Evolutionary conservation across 2,797 vertebrate species (phyloP).

Genomic region (Enteromius afrohamiltoni): DNA sequence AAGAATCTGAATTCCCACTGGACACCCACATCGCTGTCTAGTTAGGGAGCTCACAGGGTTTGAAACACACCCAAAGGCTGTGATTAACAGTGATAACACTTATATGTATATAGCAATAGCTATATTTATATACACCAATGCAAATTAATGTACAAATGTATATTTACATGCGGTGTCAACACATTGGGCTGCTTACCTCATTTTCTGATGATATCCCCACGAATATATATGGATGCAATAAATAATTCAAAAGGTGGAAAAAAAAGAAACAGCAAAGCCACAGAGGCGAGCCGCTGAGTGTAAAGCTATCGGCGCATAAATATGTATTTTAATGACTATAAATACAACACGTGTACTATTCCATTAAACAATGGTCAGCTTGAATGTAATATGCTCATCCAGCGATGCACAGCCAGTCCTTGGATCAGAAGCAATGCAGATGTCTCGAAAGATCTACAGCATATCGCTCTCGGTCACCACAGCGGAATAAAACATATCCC

Average conservation of each 20-base stretch:
- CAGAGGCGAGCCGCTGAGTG: background rate
- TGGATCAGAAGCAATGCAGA: constrained; percentile 68
- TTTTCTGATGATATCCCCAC: constrained; percentile 70
- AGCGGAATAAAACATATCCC: constrained; percentile 68
- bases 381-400: constrained; percentile 49
- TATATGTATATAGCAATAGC: background rate
- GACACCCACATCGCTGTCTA: background rate
- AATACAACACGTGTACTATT: constrained; percentile 45
- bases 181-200: constrained; percentile 79
- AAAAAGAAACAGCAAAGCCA: constrained; percentile 16
- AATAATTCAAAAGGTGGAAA: constrained; percentile 41
- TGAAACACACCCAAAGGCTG: constrained; percentile 6
- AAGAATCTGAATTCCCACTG: background rate
- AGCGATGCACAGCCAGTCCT: constrained; percentile 60
- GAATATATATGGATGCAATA: constrained; percentile 62
- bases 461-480: constrained; percentile 70
- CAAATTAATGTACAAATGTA: background rate
- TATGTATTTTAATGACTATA: constrained; percentile 14
- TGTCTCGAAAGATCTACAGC: constrained; percentile 66
- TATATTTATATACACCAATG: background rate
- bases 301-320: constrained; percentile 38
- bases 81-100: constrained; percentile 1
- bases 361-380: constrained; percentile 48
- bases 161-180: constrained; percentile 68
- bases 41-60: constrained; percentile 12